Conservation (phyloP, 2,888 invertebrate genomes). For the Phortica magna region DNA sequence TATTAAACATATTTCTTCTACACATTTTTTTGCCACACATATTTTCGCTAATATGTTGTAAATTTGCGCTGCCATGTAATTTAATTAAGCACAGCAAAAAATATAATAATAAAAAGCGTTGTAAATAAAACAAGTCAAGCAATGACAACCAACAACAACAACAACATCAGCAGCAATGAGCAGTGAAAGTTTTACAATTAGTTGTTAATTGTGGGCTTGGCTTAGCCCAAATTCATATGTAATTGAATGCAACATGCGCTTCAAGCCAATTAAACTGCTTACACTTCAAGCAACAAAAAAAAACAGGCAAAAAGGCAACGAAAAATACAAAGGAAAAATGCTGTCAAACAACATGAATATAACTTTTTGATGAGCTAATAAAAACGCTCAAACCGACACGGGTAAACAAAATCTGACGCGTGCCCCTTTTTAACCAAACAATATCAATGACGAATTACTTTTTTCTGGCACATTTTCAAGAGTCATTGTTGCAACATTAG, state of each 20-base stretch:
- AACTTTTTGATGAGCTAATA: conserved; percentile 9
- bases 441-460: conserved; percentile 37
- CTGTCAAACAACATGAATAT: background rate
- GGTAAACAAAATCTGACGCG: conserved; percentile 27
- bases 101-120: conserved; percentile 38
- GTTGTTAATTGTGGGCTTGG: conserved; percentile 40
- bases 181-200: conserved; percentile 72
- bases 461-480: background rate
- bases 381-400: background rate
- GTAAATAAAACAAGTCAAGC: conserved; percentile 28
- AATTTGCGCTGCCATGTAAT: conserved; percentile 70
- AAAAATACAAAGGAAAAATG: background rate
- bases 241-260: background rate
- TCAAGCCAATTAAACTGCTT: background rate
- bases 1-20: background rate
- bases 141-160: background rate
- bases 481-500: conserved; percentile 20
- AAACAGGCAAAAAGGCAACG: background rate
- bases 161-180: conserved; percentile 50
- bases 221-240: background rate
- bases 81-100: conserved; percentile 66
- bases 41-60: conserved; percentile 65
- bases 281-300: background rate
- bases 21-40: too few species aligned
- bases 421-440: conserved; percentile 33